Conservation (phyloP, 2,888 invertebrate genomes). For the Diachrysia chrysitis region DNA sequence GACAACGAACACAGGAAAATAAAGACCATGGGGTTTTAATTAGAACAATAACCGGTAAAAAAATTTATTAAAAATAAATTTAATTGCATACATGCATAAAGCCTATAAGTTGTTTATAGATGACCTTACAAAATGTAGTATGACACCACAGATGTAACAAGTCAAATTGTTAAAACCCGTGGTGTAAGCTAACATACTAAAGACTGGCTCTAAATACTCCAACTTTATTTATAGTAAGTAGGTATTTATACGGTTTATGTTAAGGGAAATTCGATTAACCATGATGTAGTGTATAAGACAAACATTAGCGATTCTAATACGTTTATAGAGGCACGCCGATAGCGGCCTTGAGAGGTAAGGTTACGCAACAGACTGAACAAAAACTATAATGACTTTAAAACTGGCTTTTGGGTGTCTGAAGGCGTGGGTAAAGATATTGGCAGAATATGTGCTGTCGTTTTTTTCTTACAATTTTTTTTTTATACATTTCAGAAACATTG, state of each 20-base stretch:
- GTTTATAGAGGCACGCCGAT: slow-evolving; percentile 6
- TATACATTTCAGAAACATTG: too few relatives aligned
- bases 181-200: too few relatives aligned
- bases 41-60: too few relatives aligned
- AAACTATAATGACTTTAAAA: slow-evolving; percentile 41
- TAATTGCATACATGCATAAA: too few relatives aligned
- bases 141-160: too few relatives aligned
- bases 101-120: too few relatives aligned
- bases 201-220: not conserved
- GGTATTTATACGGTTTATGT: not conserved
- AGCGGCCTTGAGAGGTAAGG: slow-evolving; percentile 33
- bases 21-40: too few relatives aligned
- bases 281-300: slow-evolving; percentile 11
- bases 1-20: too few relatives aligned
- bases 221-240: not conserved
- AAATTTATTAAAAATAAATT: too few relatives aligned
- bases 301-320: slow-evolving; percentile 19
- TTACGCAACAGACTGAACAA: slow-evolving; percentile 35
- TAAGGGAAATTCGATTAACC: slow-evolving; percentile 20
- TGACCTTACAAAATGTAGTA: too few relatives aligned
- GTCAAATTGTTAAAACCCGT: too few relatives aligned
- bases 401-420: slow-evolving; percentile 5
- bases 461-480: too few relatives aligned
- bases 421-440: slow-evolving; percentile 16
- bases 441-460: not conserved